Base-by-base conservation (phyloP, 1,140 invertebrate genomes). In the Drosophila aff. region DNA sequence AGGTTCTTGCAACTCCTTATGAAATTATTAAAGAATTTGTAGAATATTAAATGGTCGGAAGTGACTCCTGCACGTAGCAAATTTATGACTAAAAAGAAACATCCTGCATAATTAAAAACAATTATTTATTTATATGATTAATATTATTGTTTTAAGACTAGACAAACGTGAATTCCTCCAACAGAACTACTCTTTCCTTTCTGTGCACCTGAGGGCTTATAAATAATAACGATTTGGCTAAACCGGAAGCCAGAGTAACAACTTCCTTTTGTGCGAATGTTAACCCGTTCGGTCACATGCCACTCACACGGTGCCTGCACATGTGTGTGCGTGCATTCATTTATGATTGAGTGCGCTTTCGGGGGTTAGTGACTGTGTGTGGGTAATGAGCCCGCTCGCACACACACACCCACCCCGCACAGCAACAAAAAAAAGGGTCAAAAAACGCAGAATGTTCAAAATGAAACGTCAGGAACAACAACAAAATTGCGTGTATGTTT, bases 211-310 rank as follows among this genome's bases (percentile, higher is more conserved):
- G 69, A 69, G 62, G 60, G 50, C 65, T 81, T 90, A 83, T 80
- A 84, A 83, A 84, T 83, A 89, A 85, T 85, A 89, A 89, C 85
- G 80, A 90, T 90, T 90, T 62, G 63, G 63, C 84, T 89, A 90
- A 89, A 76, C 85, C 84, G 84, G 84, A 89, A 76, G 81, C 81
- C 78, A 64, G 67, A 89, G 87, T 89, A 89, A 89, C 85, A 89
- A 89, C 85, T 89, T 89, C 84, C 84, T 90, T 89, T 90, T 81
- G 84, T 89, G 73, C 66, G 62, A 89, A 89, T 87, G 84, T 81
- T 78, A 76, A 78, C 76, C 81, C 76, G 61, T 82, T 80, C 68
- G 81, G 77, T 84, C 84, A 87, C 74, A 87, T 89, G 80, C 84
- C 78, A 87, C 73, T 75, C 65, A 60, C 72, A 62, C 15, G 47